Evolutionary conservation across 1,140 invertebrate genomes (phyloP).

Genomic region (Heliconius hewitsoni): DNA sequence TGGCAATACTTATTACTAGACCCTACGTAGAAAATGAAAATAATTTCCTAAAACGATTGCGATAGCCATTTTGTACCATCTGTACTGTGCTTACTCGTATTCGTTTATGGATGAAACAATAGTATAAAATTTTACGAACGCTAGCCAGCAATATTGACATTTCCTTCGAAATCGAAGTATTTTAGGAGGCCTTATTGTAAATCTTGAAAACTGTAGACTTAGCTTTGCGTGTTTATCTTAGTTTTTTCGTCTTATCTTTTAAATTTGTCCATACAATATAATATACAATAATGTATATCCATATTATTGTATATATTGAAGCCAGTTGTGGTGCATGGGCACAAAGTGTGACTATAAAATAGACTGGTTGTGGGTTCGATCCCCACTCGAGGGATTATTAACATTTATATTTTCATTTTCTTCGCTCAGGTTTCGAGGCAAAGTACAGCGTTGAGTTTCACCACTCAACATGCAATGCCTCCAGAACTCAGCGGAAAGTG

Average conservation of each 20-base stretch:
- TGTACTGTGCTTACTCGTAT: constrained; percentile 10
- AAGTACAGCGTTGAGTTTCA: too few relatives aligned
- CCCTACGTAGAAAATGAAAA: background rate
- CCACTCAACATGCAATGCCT: too few relatives aligned
- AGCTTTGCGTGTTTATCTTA: background rate
- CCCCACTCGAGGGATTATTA: too few relatives aligned
- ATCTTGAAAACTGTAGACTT: background rate
- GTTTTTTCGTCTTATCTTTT: background rate
- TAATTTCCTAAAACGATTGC: constrained; percentile 5
- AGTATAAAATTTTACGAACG: constrained; percentile 8
- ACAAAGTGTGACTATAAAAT: too few relatives aligned
- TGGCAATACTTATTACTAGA: too few relatives aligned
- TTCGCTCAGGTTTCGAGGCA: too few relatives aligned
- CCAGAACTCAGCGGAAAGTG: too few relatives aligned
- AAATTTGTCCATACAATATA: background rate
- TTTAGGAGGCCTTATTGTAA: background rate
- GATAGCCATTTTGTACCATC: background rate
- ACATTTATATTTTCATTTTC: too few relatives aligned
- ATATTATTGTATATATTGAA: too few relatives aligned
- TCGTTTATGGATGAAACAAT: constrained; percentile 13
- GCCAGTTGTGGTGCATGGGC: too few relatives aligned
- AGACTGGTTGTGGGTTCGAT: too few relatives aligned
- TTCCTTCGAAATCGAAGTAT: background rate
- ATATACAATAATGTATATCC: too few relatives aligned
- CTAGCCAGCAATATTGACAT: constrained; percentile 3